A percentile compares a stretch with the other conserved stretches of the same genome.
Evolutionary conservation across 1,140 invertebrate species (phyloP).

Genomic region (Archivesica marissinica): DNA sequence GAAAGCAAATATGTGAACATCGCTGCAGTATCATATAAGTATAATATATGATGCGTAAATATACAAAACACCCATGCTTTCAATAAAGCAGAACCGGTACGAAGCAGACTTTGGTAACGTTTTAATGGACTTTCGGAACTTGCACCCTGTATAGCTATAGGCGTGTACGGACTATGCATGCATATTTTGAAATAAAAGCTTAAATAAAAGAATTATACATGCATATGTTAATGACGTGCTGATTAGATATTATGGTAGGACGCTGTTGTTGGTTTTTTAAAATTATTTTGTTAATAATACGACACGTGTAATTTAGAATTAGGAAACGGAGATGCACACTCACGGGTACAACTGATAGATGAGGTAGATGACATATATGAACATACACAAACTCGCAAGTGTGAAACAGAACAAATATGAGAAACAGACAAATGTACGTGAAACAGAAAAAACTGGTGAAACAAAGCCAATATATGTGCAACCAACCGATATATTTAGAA

Average conservation of each 20-base stretch:
- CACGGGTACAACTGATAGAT: too few species aligned
- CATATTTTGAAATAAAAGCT: conserved; percentile 9
- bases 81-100: background rate
- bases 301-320: too few species aligned
- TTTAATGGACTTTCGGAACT: conserved; percentile 40
- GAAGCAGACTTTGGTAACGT: conserved; percentile 19
- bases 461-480: background rate
- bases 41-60: background rate
- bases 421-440: too few species aligned
- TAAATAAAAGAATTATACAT: background rate
- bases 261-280: too few species aligned
- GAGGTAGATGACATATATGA: too few species aligned
- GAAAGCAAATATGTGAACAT: background rate
- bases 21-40: too few species aligned
- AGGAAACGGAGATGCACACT: too few species aligned
- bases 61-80: conserved; percentile 11
- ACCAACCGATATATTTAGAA: background rate
- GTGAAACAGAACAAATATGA: too few species aligned
- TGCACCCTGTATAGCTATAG: conserved; percentile 60
- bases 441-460: background rate
- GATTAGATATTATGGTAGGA: too few species aligned
- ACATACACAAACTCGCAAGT: too few species aligned
- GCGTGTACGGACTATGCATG: background rate
- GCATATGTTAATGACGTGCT: too few species aligned
- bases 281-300: too few species aligned